A percentile compares a stretch with the other conserved stretches of the same genome.
Conservation (phyloP, 2,113 vertebrate species). For the Peromyscus maniculatus region DNA sequence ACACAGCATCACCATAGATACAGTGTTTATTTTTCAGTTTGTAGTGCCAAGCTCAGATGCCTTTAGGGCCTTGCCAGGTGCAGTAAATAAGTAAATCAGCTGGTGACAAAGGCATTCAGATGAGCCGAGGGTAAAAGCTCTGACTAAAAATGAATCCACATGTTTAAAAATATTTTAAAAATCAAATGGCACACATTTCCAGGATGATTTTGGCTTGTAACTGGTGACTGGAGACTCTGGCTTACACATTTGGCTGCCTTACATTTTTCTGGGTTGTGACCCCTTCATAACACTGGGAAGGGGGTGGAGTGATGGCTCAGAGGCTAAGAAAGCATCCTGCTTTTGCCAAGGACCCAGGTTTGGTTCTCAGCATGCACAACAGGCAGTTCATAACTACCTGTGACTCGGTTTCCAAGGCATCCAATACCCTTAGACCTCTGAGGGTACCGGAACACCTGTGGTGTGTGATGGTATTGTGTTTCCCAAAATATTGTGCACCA, state of each 20-base stretch:
- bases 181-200: not conserved
- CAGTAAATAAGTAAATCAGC: not conserved
- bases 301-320: not conserved
- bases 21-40: constrained; percentile 6
- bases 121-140: not conserved
- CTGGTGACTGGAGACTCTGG: not conserved
- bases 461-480: too few relatives aligned
- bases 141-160: constrained; percentile 42
- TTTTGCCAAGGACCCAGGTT: not conserved
- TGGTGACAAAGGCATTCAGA: constrained; percentile 28
- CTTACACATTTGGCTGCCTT: not conserved
- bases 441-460: not conserved
- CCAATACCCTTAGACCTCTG: not conserved
- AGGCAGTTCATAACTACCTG: not conserved
- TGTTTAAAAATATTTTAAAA: not conserved
- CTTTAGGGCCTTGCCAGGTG: not conserved
- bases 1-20: not conserved
- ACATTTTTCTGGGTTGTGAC: not conserved
- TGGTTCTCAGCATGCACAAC: not conserved
- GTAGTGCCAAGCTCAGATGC: constrained; percentile 18
- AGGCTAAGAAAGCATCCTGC: too few relatives aligned
- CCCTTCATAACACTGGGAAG: not conserved
- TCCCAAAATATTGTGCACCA: too few relatives aligned
- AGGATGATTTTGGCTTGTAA: not conserved
- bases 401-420: too few relatives aligned